Percentiles rank a stretch among this genome's conserved stretches.
Conservation (phyloP, 2,888 invertebrate species). For the Stenoptilia bipunctidactyla region DNA sequence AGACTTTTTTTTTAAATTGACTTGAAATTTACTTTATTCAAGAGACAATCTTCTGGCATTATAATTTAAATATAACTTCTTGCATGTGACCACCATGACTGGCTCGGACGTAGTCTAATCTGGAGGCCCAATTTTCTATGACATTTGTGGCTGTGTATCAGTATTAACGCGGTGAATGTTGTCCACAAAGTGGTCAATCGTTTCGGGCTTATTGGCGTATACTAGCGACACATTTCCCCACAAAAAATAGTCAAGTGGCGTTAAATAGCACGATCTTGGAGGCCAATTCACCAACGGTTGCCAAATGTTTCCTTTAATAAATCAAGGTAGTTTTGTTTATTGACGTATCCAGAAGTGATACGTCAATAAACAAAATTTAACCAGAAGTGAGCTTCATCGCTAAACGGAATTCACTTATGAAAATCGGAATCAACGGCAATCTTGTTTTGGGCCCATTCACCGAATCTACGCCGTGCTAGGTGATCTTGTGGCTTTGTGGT, state of each 20-base stretch:
- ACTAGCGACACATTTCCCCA: no score
- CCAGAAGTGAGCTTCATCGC: constrained; percentile 15
- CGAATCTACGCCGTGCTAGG: constrained; percentile 16
- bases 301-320: no score
- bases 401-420: constrained; percentile 13
- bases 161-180: constrained; percentile 15
- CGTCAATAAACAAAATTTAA: no score
- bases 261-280: no score
- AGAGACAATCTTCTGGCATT: constrained; percentile 2
- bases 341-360: constrained; percentile 8
- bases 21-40: not conserved
- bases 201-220: not conserved
- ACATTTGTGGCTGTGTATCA: constrained; percentile 16
- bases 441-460: constrained; percentile 19
- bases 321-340: constrained; percentile 12
- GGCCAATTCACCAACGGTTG: no score
- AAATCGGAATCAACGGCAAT: constrained; percentile 16
- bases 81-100: constrained; percentile 18
- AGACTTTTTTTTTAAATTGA: no score
- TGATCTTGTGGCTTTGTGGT: constrained; percentile 18
- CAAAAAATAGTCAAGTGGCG: constrained; percentile 12
- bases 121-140: constrained; percentile 19
- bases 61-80: constrained; percentile 2
- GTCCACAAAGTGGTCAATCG: constrained; percentile 4
- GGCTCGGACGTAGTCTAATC: constrained; percentile 16